These are phyloP conservation scores for Lysandra coridon DNA, from an alignment of 2,888 invertebrate genomes.

Conservation along the genomic window DNA sequence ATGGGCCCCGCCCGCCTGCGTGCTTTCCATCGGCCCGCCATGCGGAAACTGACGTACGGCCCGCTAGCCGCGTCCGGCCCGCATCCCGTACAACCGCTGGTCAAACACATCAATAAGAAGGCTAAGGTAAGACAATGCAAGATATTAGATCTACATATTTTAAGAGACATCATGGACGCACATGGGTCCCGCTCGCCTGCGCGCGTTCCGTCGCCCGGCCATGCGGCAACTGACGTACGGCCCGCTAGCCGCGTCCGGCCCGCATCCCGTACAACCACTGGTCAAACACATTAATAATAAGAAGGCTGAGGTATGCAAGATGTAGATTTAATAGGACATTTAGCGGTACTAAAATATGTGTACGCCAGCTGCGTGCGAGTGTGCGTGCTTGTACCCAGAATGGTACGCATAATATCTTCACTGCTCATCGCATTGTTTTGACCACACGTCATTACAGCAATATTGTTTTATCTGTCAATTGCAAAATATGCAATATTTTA, in stretches of 20 bases:
- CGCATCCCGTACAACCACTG: slow-evolving; percentile 91
- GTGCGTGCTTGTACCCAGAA: too few species aligned
- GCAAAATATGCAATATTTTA: too few species aligned
- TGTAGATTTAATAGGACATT: too few species aligned
- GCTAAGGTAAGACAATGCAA: slow-evolving; percentile 81
- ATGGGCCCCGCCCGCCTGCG: slow-evolving; percentile 88
- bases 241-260: slow-evolving; percentile 84
- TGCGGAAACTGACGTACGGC: slow-evolving; percentile 93
- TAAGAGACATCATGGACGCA: slow-evolving; percentile 78
- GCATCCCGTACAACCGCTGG: slow-evolving; percentile 90
- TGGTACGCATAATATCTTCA: too few species aligned
- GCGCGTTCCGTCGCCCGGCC: slow-evolving; percentile 96
- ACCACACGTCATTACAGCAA: too few species aligned
- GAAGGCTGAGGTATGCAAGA: slow-evolving; percentile 86
- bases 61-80: slow-evolving; percentile 85
- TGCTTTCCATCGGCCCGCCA: slow-evolving; percentile 95
- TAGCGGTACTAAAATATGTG: too few species aligned
- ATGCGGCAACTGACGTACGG: slow-evolving; percentile 94
- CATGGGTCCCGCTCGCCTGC: slow-evolving; percentile 85
- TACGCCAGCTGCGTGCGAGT: too few species aligned
- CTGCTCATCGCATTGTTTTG: too few species aligned
- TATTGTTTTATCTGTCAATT: too few species aligned
- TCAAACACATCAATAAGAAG: slow-evolving; percentile 95
- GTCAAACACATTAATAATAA: slow-evolving; percentile 94
- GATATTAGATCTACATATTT: too few species aligned